phyloP scores from a whole-genome alignment of 1,140 invertebrate species.

The Philaenus spumarius region DNA sequence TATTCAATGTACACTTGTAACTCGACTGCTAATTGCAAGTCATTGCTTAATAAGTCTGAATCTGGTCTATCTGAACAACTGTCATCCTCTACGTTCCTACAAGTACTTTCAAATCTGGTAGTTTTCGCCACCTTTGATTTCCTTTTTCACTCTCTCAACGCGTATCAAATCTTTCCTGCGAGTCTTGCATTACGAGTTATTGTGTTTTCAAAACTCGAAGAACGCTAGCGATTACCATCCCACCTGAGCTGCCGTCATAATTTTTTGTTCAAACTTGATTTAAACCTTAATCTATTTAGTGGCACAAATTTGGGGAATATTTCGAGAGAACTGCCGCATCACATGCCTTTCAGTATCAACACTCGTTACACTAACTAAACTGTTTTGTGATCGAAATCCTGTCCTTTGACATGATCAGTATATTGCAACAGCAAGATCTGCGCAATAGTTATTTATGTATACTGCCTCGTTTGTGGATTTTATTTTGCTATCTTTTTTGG shows the following conservation, averaged over 20 bases:
- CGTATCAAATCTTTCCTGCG: slow-evolving; percentile 25
- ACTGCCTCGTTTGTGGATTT: background rate
- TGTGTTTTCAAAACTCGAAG: slow-evolving; percentile 28
- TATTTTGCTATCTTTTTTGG: too few relatives aligned
- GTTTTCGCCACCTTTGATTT: background rate
- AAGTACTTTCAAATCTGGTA: background rate
- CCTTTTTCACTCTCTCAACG: background rate
- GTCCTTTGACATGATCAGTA: slow-evolving; percentile 24
- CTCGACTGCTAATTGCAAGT: slow-evolving; percentile 18
- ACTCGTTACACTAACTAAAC: slow-evolving; percentile 15
- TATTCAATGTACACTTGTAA: slow-evolving; percentile 20
- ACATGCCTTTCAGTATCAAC: slow-evolving; percentile 2
- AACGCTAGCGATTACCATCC: slow-evolving; percentile 30
- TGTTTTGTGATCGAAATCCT: slow-evolving; percentile 24
- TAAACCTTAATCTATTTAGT: slow-evolving; percentile 10
- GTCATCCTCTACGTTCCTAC: slow-evolving; percentile 18
- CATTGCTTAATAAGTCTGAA: slow-evolving; percentile 27
- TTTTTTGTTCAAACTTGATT: slow-evolving; percentile 23
- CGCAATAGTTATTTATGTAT: background rate
- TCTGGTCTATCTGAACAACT: slow-evolving; percentile 20
- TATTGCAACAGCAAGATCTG: slow-evolving; percentile 18
- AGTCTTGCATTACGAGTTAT: slow-evolving; percentile 25
- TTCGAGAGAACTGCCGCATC: slow-evolving; percentile 6
- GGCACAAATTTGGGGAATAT: background rate
- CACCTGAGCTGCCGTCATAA: slow-evolving; percentile 26